Base-by-base conservation (phyloP, 2,113 vertebrate genomes). In the Serinus canaria region DNA sequence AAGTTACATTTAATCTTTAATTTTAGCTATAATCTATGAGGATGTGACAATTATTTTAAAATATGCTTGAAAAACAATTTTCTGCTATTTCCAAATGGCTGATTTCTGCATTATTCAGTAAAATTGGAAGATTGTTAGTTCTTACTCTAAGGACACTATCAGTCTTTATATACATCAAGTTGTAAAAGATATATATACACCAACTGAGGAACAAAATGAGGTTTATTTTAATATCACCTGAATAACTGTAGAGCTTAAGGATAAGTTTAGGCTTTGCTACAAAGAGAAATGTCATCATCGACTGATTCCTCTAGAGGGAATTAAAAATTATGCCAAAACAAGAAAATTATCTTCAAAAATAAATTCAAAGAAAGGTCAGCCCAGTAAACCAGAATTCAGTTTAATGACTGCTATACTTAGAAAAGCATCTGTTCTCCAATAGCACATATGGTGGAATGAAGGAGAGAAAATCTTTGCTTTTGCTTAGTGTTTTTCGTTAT, bases 301-400 rank as follows among this genome's bases (percentile, higher is more conserved):
- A 63, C 56, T 75, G 22, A 47, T 74, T 37, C 78, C 33, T 92
- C 53, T 59, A n/a, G 66, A 93, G 88, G 47, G 67, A 78, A 55
- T 46, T 49, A 55, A 78, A 66, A 62, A 63, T 70, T 87, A 72
- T 72, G 52, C 20, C 74, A 85, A 91, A 91, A 27, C 20, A 77
- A 59, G 41, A 64, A 94, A 87, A 92, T 11, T 47, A 22, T 30
- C 44, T 77, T 91, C 39, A 83, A 84, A 95, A 90, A 67, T 43
- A 91, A 76, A 95, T 87, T 93, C 78, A 90, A 93, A 74, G 60
- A 94, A 87, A 93, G 78, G 74, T 92, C 92, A 93, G 7, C 11
- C 15, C 60, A 84, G 66, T 39, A 90, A 88, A 83, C 44, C 52
- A 90, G 56, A 82, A 93, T 60, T 85, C 21, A 53, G 12, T 90